Evolutionary conservation across 2,888 invertebrate species (phyloP).

Genomic region (Orthosia gothica): DNA sequence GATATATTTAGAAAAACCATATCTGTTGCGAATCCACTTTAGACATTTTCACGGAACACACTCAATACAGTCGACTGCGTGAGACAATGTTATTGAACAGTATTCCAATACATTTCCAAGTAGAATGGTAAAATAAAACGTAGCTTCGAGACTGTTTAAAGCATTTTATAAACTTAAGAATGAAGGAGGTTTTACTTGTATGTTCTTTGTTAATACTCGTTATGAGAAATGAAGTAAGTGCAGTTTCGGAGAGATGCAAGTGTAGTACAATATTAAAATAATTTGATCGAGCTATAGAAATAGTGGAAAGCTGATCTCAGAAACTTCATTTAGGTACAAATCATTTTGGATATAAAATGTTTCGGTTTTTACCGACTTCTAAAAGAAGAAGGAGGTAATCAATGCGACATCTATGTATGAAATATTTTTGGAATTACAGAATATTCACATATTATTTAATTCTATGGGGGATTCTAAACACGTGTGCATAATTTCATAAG

Average conservation of each 20-base stretch:
- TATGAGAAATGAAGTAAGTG: background rate
- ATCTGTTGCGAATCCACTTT: slow-evolving; percentile 42
- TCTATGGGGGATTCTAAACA: too few relatives aligned
- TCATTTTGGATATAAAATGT: too few relatives aligned
- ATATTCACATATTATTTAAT: too few relatives aligned
- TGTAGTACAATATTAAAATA: background rate
- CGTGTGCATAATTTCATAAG: too few relatives aligned
- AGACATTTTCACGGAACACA: slow-evolving; percentile 47
- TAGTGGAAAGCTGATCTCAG: too few relatives aligned
- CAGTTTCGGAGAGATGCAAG: too few relatives aligned
- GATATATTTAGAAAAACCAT: slow-evolving; percentile 51
- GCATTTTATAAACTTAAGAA: slow-evolving; percentile 14
- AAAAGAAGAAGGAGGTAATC: too few relatives aligned
- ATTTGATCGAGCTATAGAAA: too few relatives aligned
- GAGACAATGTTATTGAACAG: slow-evolving; percentile 52
- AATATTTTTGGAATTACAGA: too few relatives aligned
- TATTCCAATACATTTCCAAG: slow-evolving; percentile 51
- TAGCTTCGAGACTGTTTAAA: slow-evolving; percentile 10
- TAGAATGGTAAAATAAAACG: slow-evolving; percentile 44
- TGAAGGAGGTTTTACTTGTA: slow-evolving; percentile 5
- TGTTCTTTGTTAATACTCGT: background rate
- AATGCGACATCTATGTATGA: too few relatives aligned
- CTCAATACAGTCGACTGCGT: slow-evolving; percentile 37
- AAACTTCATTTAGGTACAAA: too few relatives aligned
- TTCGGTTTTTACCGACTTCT: too few relatives aligned